A percentile compares a stretch with the other conserved stretches of the same genome.
These are phyloP conservation scores for Ornithoptera priamus DNA, from an alignment of 2,888 invertebrate species.

Conservation along the genomic window DNA sequence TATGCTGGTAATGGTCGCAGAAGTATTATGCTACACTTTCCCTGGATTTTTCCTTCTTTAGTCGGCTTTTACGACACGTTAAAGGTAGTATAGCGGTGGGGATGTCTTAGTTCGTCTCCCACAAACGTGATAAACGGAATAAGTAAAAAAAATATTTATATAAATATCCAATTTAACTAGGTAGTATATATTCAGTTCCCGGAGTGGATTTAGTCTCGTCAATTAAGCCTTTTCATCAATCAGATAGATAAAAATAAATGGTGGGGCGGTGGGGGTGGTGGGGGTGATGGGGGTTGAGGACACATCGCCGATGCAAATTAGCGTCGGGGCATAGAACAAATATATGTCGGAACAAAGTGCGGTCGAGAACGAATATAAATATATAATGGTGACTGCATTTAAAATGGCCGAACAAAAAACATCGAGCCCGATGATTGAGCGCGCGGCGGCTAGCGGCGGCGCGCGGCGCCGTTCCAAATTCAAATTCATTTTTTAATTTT, in stretches of 20 bases:
- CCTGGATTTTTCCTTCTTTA: no score
- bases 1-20: no score
- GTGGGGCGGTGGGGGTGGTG: constrained; percentile 7
- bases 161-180: not conserved
- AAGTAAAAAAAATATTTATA: no score
- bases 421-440: constrained; percentile 32
- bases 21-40: no score
- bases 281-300: constrained; percentile 7
- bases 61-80: no score
- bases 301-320: constrained; percentile 37
- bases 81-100: no score
- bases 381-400: constrained; percentile 43
- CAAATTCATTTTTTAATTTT: not conserved
- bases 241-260: constrained; percentile 37
- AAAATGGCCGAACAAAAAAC: constrained; percentile 43
- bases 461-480: not conserved
- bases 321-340: constrained; percentile 37
- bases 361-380: constrained; percentile 42
- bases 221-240: constrained; percentile 38
- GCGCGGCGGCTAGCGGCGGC: constrained; percentile 23
- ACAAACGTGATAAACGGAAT: no score
- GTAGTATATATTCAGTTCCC: constrained; percentile 12
- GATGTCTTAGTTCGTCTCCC: no score
- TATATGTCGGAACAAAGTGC: constrained; percentile 40
- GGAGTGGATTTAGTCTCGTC: constrained; percentile 33